Evolutionary conservation across 2,888 invertebrate species (phyloP).

Genomic region (Machimus atricapillus): DNA sequence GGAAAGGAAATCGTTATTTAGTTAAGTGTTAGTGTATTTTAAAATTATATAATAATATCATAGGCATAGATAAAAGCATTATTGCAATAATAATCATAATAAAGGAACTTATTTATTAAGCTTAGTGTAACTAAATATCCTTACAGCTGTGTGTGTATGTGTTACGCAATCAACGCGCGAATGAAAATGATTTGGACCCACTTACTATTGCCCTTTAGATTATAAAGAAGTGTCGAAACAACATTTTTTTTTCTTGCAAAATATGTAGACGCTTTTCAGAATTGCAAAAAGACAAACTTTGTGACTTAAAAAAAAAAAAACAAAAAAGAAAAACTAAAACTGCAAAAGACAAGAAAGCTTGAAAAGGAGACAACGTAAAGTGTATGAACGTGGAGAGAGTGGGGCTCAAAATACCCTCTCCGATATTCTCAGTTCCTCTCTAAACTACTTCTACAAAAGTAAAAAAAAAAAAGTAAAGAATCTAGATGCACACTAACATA

Average conservation of each 20-base stretch:
- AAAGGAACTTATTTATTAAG: background rate
- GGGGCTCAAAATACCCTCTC: background rate
- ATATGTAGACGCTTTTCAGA: conserved; percentile 2
- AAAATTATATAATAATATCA: conserved; percentile 35
- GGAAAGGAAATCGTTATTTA: conserved; percentile 19
- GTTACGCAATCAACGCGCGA: conserved; percentile 45
- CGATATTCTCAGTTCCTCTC: conserved; percentile 1
- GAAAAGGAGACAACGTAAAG: background rate
- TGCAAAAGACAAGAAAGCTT: background rate
- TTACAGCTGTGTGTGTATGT: conserved; percentile 24
- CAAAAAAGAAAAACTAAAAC: background rate
- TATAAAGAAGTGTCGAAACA: background rate
- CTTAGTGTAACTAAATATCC: background rate
- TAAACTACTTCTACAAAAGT: background rate
- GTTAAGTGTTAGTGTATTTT: conserved; percentile 30
- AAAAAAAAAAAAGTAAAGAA: background rate
- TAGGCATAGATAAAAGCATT: background rate
- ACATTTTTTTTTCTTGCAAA: background rate
- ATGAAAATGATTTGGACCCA: background rate
- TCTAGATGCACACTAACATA: background rate
- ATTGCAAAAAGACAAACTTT: background rate
- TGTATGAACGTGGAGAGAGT: background rate
- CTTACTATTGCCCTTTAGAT: background rate
- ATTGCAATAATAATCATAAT: background rate
- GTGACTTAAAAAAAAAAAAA: background rate